These are phyloP conservation scores for Terrapene triunguis DNA, from an alignment of 2,113 vertebrate species.

Conservation along the genomic window DNA sequence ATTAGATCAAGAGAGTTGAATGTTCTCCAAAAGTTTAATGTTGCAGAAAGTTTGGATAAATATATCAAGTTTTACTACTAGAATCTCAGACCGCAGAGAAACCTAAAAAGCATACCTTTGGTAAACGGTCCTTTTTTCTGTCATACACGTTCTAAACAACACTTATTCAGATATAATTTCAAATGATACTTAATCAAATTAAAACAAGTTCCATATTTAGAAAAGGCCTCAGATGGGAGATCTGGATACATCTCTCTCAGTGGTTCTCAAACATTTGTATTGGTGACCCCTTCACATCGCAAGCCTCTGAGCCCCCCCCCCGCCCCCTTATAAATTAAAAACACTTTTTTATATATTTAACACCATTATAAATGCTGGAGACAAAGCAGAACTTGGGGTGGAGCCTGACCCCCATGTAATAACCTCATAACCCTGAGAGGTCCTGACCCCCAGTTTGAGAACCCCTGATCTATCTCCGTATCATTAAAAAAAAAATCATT, in stretches of 20 bases:
- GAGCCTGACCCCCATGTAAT: no score
- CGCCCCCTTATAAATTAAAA: no score
- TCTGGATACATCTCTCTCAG: not conserved
- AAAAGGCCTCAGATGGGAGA: not conserved
- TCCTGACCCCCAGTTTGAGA: no score
- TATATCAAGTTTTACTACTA: not conserved
- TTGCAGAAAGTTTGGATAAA: not conserved
- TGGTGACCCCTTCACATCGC: no score
- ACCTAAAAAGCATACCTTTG: not conserved
- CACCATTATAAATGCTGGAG: not conserved
- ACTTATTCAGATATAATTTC: not conserved
- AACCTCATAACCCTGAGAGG: no score
- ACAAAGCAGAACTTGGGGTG: no score
- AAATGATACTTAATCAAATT: not conserved
- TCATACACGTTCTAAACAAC: not conserved
- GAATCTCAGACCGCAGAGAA: rapidly evolving
- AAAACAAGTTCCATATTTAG: not conserved
- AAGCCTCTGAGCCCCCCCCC: no score
- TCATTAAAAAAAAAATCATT: no score
- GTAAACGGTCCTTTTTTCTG: not conserved
- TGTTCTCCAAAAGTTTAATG: not conserved
- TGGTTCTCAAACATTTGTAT: no score
- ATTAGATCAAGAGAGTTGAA: not conserved
- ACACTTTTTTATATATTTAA: no score
- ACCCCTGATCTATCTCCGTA: no score